Evolutionary conservation across 2,113 vertebrate species (phyloP).

Genomic region (Plecotus auritus): DNA sequence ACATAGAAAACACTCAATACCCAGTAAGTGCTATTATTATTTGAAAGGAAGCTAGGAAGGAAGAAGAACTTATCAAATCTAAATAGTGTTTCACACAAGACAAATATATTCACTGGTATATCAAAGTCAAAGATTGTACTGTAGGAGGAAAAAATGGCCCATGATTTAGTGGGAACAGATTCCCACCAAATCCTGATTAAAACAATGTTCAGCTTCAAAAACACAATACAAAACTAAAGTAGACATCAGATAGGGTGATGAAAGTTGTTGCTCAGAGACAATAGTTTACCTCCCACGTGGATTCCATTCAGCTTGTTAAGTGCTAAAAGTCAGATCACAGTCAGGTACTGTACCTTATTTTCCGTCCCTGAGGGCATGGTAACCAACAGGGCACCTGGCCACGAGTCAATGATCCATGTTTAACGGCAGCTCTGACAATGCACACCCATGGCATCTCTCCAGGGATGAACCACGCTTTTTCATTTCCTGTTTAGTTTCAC

Average conservation of each 20-base stretch:
- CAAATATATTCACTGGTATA: background rate
- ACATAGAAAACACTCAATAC: background rate
- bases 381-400: slow-evolving; percentile 60
- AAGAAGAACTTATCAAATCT: background rate
- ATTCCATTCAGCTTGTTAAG: slow-evolving; percentile 37
- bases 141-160: slow-evolving; percentile 51
- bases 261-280: slow-evolving; percentile 21
- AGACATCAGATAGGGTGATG: slow-evolving; percentile 20
- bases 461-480: slow-evolving; percentile 44
- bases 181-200: background rate
- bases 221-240: background rate
- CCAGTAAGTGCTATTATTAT: background rate
- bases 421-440: background rate
- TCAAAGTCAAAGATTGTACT: slow-evolving; percentile 39
- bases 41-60: background rate
- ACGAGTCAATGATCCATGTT: slow-evolving; percentile 30
- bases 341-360: slow-evolving; percentile 9
- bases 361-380: slow-evolving; percentile 39
- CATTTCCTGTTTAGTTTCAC: slow-evolving; percentile 63
- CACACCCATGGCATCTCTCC: slow-evolving; percentile 41
- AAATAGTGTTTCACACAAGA: background rate
- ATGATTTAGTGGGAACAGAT: background rate
- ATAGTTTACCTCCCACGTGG: slow-evolving; percentile 33
- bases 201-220: slow-evolving; percentile 39
- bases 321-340: background rate